A percentile compares a stretch with the other conserved stretches of the same genome.
Evolutionary conservation across 2,888 invertebrate genomes (phyloP).

Genomic region (Noctua fimbriata): DNA sequence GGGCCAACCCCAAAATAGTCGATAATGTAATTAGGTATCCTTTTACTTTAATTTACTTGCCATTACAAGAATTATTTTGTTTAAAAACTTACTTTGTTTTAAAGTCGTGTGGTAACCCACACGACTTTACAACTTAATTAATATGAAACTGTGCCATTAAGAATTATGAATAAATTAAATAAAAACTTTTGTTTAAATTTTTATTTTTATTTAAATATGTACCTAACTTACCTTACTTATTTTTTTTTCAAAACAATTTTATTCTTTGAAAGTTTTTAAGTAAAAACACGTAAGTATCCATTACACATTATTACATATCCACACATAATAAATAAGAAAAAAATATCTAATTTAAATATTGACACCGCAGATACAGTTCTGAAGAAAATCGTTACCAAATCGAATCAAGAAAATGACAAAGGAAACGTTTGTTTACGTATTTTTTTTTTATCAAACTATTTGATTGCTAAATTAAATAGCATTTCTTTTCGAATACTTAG

Average conservation of each 20-base stretch:
- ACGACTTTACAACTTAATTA: constrained; percentile 16
- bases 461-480: constrained; percentile 9
- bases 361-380: background rate
- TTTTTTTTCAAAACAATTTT: background rate
- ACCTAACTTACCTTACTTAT: background rate
- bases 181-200: constrained; percentile 23
- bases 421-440: background rate
- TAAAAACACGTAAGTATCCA: background rate
- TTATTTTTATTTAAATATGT: background rate
- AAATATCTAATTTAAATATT: background rate
- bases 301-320: background rate
- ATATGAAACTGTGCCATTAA: constrained; percentile 54
- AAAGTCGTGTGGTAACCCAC: no score
- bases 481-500: constrained; percentile 32
- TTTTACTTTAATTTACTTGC: background rate
- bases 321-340: background rate
- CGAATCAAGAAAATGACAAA: background rate
- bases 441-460: background rate
- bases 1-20: no score
- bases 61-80: background rate
- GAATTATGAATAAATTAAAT: constrained; percentile 35
- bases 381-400: background rate
- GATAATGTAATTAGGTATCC: no score
- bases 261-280: background rate
- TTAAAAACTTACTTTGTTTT: constrained; percentile 5